A percentile compares a stretch with the other conserved stretches of the same genome.
phyloP scores from a whole-genome alignment of 2,888 invertebrate species.

The Rhodophaea formosa region DNA sequence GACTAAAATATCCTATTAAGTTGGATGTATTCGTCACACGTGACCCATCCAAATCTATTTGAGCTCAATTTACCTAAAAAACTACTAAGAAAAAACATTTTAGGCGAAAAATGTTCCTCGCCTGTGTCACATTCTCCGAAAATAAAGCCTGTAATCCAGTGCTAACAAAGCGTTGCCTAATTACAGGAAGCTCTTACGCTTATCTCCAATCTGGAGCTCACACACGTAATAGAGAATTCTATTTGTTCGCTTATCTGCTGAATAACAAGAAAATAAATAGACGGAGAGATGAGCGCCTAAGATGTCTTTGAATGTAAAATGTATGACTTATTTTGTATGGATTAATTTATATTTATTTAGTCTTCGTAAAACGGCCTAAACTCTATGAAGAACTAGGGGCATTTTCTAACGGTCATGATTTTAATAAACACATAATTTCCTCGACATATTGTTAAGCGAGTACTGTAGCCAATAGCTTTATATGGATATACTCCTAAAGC shows the following conservation, averaged over 20 bases:
- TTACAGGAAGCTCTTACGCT: constrained; percentile 2
- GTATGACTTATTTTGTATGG: no score
- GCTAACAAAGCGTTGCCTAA: constrained; percentile 1
- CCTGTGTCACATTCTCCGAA: neutral
- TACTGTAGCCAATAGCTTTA: no score
- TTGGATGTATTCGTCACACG: no score
- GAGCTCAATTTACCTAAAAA: no score
- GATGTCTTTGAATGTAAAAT: neutral
- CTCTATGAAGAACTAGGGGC: neutral
- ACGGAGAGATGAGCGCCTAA: neutral
- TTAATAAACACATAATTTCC: no score
- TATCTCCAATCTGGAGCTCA: constrained; percentile 2
- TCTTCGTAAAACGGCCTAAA: neutral
- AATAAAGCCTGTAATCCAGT: neutral
- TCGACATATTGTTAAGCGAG: no score
- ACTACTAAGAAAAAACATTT: no score
- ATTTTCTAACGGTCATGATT: no score
- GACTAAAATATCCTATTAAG: no score
- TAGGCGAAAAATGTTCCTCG: no score
- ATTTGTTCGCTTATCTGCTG: neutral
- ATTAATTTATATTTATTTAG: neutral
- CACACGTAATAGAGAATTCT: neutral
- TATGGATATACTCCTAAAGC: no score
- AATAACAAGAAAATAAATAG: constrained; percentile 2
- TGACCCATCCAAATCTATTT: no score